Conservation (phyloP, 2,797 vertebrate species). For the Lerista edwardsae region DNA sequence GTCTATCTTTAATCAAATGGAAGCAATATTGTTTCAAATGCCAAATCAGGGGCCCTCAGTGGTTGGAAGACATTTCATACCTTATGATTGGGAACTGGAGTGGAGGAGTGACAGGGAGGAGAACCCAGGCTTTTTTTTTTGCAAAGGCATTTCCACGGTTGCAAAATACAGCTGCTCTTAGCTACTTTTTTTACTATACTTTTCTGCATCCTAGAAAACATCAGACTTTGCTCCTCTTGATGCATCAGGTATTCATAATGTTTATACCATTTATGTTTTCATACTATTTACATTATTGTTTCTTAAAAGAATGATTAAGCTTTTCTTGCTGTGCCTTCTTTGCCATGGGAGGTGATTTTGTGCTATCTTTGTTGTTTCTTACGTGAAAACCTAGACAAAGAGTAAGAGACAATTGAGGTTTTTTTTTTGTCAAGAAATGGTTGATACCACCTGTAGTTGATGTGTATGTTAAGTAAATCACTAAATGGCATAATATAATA, state of each 20-base stretch:
- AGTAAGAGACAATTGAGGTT: no score
- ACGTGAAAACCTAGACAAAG: background rate
- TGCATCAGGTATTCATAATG: background rate
- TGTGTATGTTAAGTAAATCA: constrained; percentile 60
- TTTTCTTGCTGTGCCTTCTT: constrained; percentile 67
- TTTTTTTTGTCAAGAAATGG: constrained; percentile 63
- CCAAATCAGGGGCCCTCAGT: background rate
- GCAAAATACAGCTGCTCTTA: background rate
- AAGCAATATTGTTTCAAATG: background rate
- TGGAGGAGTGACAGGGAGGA: background rate
- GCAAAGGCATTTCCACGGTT: background rate
- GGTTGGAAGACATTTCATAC: background rate
- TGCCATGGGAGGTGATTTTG: constrained; percentile 65
- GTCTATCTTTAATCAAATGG: background rate
- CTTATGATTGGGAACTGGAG: background rate
- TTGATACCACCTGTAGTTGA: constrained; percentile 55
- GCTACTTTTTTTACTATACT: background rate
- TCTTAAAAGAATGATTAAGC: constrained; percentile 67
- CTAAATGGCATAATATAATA: constrained; percentile 61
- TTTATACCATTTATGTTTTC: constrained; percentile 57
- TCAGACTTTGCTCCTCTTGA: background rate
- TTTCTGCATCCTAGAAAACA: background rate
- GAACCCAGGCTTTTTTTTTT: background rate
- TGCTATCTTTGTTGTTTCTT: constrained; percentile 57
- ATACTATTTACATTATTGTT: constrained; percentile 65